A percentile compares a stretch with the other conserved stretches of the same genome.
Evolutionary conservation across 1,140 invertebrate species (phyloP).

Genomic region (Hypsibius dujardini): DNA sequence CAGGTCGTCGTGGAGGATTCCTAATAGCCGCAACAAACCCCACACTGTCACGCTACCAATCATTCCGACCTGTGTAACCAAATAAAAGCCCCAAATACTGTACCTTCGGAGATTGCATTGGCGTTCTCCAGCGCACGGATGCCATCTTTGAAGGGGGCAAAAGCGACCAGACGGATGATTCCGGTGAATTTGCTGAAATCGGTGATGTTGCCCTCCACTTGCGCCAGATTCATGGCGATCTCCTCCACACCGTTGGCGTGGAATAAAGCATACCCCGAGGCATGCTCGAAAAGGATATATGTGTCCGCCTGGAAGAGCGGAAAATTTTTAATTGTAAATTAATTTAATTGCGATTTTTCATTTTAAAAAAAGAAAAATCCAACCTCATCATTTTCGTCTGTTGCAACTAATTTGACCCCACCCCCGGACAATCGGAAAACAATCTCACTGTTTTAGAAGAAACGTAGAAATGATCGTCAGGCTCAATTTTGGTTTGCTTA

Average conservation of each 20-base stretch:
- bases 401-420: too few species aligned
- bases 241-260: slow-evolving; percentile 88
- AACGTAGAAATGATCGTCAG: too few species aligned
- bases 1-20: slow-evolving; percentile 69
- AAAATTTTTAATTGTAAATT: slow-evolving; percentile 5
- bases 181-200: slow-evolving; percentile 72
- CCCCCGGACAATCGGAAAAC: too few species aligned
- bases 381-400: too few species aligned
- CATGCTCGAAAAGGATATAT: slow-evolving; percentile 85
- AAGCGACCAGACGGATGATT: slow-evolving; percentile 68
- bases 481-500: too few species aligned
- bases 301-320: slow-evolving; percentile 31
- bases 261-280: slow-evolving; percentile 83
- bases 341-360: too few species aligned
- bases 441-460: too few species aligned
- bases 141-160: slow-evolving; percentile 86
- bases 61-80: too few species aligned
- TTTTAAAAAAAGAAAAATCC: too few species aligned
- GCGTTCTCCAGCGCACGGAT: slow-evolving; percentile 81
- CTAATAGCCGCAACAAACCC: slow-evolving; percentile 26
- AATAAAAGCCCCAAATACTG: too few species aligned
- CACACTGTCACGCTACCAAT: slow-evolving; percentile 19
- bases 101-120: slow-evolving; percentile 85
- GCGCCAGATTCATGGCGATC: slow-evolving; percentile 61
- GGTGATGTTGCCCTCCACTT: slow-evolving; percentile 70